Conservation (phyloP, 2,797 vertebrate genomes). For the Dendrocincla fuliginosa region DNA sequence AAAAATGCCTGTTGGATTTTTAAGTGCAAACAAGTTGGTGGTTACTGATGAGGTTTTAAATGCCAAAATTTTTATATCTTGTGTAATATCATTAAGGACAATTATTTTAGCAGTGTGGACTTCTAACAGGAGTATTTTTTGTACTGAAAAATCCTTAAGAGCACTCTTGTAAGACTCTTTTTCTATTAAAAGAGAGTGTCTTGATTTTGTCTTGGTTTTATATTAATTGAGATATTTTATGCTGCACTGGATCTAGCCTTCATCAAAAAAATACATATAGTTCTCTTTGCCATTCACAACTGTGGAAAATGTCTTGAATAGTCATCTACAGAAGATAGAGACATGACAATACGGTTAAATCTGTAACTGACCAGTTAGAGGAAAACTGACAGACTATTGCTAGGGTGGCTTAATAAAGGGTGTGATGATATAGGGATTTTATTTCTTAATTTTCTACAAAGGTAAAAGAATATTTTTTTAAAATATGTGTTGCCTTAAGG, state of each 20-base stretch:
- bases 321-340: neutral
- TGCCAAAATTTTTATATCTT: neutral
- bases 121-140: neutral
- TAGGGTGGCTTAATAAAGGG: conserved; percentile 27
- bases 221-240: neutral
- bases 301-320: neutral
- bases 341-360: conserved; percentile 31
- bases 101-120: neutral
- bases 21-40: neutral
- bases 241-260: neutral
- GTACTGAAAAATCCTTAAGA: neutral
- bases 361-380: conserved; percentile 57
- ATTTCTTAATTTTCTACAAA: conserved; percentile 55
- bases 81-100: neutral
- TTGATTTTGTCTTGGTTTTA: neutral
- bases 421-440: neutral
- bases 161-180: neutral
- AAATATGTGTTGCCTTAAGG: conserved; percentile 45
- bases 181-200: neutral
- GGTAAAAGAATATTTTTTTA: conserved; percentile 30
- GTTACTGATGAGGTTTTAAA: neutral
- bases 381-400: conserved; percentile 4
- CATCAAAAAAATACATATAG: neutral
- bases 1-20: neutral
- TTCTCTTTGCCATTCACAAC: neutral